A percentile compares a stretch with the other conserved stretches of the same genome.
These are phyloP conservation scores for Acleris emargana DNA, from an alignment of 2,888 invertebrate genomes.

Conservation along the genomic window DNA sequence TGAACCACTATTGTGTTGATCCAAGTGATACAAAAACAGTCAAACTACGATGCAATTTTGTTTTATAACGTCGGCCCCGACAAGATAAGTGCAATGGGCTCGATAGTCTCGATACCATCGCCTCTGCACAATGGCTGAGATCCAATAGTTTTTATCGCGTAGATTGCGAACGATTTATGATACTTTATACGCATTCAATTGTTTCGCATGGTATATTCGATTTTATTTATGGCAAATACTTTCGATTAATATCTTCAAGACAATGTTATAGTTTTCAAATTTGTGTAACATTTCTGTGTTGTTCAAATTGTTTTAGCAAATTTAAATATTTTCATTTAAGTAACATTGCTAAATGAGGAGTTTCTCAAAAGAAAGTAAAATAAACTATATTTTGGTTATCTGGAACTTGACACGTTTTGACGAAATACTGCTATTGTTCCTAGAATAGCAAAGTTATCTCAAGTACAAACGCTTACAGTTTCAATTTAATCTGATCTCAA, in stretches of 20 bases:
- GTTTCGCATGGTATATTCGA: constrained; percentile 22
- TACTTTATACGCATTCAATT: constrained; percentile 33
- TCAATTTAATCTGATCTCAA: too few relatives aligned
- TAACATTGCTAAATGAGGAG: too few relatives aligned
- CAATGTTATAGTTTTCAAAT: neutral
- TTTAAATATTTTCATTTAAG: too few relatives aligned
- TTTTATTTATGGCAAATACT: constrained; percentile 13
- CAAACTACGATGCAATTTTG: constrained; percentile 56
- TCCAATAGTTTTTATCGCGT: constrained; percentile 42
- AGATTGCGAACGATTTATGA: constrained; percentile 31
- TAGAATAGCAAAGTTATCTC: too few relatives aligned
- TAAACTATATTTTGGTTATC: too few relatives aligned
- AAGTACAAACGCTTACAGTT: too few relatives aligned
- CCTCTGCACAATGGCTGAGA: constrained; percentile 41
- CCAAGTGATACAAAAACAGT: constrained; percentile 40
- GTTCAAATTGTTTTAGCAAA: too few relatives aligned
- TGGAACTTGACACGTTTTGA: too few relatives aligned
- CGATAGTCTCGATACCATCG: constrained; percentile 51
- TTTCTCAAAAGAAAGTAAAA: too few relatives aligned
- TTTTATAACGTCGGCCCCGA: constrained; percentile 63
- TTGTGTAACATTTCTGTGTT: neutral
- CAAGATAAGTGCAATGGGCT: constrained; percentile 55
- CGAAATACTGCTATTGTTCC: too few relatives aligned
- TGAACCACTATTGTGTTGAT: constrained; percentile 37
- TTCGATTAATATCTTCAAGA: neutral